Percentiles rank a stretch among this genome's conserved stretches.
Conservation (phyloP, 2,797 vertebrate genomes). For the Acestrorhynchus altus region DNA sequence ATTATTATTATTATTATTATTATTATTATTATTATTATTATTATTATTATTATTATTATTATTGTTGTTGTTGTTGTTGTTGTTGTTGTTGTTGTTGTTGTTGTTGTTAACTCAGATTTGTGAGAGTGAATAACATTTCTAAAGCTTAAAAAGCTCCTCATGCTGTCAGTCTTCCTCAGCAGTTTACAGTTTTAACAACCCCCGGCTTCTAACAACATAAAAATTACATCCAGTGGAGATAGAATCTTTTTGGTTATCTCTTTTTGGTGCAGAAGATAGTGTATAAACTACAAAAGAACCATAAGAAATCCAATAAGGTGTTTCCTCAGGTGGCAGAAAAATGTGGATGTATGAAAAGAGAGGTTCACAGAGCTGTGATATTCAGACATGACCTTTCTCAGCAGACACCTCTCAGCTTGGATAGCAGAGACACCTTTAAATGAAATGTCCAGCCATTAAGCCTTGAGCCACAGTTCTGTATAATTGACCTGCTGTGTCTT, state of each 20-base stretch:
- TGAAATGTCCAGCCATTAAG: conserved; percentile 69
- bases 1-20: no score
- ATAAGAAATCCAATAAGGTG: conserved; percentile 1
- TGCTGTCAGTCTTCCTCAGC: no score
- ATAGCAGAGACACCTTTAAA: conserved; percentile 58
- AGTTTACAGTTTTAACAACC: neutral
- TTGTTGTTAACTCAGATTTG: no score
- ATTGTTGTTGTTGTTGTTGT: no score
- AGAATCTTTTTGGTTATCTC: neutral
- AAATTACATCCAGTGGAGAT: neutral
- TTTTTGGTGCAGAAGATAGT: neutral
- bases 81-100: no score
- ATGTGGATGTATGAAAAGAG: neutral
- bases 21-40: no score
- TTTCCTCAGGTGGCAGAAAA: neutral
- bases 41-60: no score
- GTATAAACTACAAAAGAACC: neutral
- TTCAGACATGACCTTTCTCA: conserved; percentile 60
- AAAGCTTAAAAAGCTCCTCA: no score
- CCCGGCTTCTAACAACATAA: neutral
- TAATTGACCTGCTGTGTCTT: conserved; percentile 28
- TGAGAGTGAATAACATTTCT: no score
- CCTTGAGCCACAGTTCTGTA: conserved; percentile 44
- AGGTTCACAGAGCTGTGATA: neutral
- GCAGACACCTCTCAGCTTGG: conserved; percentile 59